These are phyloP conservation scores for Tanytarsus gracilentus DNA, from an alignment of 2,888 invertebrate species.

Conservation along the genomic window DNA sequence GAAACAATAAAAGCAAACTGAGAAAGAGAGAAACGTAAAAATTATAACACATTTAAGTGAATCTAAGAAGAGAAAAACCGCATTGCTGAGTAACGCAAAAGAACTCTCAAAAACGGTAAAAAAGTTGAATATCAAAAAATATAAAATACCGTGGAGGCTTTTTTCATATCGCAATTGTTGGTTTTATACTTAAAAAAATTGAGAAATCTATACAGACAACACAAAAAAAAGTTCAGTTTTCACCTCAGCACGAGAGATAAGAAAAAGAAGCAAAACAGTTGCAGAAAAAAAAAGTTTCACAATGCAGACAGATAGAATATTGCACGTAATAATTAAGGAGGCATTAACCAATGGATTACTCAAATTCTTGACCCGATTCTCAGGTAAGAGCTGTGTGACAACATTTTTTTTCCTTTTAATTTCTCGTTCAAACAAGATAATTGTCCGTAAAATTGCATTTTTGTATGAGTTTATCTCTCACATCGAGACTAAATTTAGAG, in stretches of 20 bases:
- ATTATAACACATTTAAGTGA: slow-evolving; percentile 28
- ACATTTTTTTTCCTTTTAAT: slow-evolving; percentile 6
- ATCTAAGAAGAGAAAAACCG: slow-evolving; percentile 12
- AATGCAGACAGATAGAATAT: slow-evolving; percentile 16
- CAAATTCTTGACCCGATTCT: slow-evolving; percentile 27
- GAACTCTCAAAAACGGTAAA: slow-evolving; percentile 23
- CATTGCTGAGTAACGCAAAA: slow-evolving; percentile 15
- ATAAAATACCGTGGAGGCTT: slow-evolving; percentile 21
- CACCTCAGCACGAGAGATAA: background rate
- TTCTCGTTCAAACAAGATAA: slow-evolving; percentile 5
- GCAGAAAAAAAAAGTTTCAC: slow-evolving; percentile 2
- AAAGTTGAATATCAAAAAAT: slow-evolving; percentile 21
- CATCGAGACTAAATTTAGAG: background rate
- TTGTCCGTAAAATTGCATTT: slow-evolving; percentile 19
- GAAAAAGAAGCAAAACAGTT: slow-evolving; percentile 14
- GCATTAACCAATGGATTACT: slow-evolving; percentile 27
- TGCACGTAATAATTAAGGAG: slow-evolving; percentile 22
- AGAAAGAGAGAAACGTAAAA: slow-evolving; percentile 23
- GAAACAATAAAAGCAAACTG: slow-evolving; percentile 28
- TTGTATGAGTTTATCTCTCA: background rate
- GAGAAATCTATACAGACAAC: background rate
- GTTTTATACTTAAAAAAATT: background rate
- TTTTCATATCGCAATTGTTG: slow-evolving; percentile 12
- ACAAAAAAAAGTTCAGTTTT: slow-evolving; percentile 5
- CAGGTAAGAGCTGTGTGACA: slow-evolving; percentile 25